Evolutionary conservation across 2,888 invertebrate genomes (phyloP).

Genomic region (Synergus itoensis): DNA sequence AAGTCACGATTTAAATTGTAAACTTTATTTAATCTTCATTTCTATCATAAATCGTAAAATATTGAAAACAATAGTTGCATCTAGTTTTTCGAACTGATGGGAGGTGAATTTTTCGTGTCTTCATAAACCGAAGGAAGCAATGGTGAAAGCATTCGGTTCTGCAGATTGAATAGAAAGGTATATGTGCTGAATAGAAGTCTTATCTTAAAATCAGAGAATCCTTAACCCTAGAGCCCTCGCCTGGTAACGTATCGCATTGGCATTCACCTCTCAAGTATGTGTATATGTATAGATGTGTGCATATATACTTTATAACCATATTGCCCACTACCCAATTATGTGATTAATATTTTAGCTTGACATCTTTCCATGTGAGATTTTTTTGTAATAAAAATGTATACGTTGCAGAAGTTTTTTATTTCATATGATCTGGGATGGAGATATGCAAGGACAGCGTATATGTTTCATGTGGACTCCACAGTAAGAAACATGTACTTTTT

Average conservation of each 20-base stretch:
- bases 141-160: slow-evolving; percentile 8
- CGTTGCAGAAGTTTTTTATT: slow-evolving; percentile 9
- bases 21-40: neutral
- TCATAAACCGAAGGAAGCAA: neutral
- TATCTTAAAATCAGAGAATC: slow-evolving; percentile 12
- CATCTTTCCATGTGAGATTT: neutral
- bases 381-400: neutral
- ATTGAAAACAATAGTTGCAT: neutral
- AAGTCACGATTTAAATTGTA: neutral
- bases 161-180: slow-evolving; percentile 4
- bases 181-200: slow-evolving; percentile 4
- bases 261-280: neutral
- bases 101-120: neutral
- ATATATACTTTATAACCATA: neutral
- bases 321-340: slow-evolving; percentile 6
- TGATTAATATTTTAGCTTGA: slow-evolving; percentile 5
- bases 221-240: slow-evolving; percentile 7
- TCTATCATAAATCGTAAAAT: neutral
- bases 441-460: neutral
- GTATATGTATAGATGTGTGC: neutral
- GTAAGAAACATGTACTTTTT: slow-evolving; percentile 7
- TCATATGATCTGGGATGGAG: neutral
- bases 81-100: neutral
- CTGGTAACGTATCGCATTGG: slow-evolving; percentile 10
- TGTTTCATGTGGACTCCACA: neutral